Percentiles rank a stretch among this genome's conserved stretches.
phyloP scores from a whole-genome alignment of 2,888 invertebrate genomes.

The Sisyra nigra region DNA sequence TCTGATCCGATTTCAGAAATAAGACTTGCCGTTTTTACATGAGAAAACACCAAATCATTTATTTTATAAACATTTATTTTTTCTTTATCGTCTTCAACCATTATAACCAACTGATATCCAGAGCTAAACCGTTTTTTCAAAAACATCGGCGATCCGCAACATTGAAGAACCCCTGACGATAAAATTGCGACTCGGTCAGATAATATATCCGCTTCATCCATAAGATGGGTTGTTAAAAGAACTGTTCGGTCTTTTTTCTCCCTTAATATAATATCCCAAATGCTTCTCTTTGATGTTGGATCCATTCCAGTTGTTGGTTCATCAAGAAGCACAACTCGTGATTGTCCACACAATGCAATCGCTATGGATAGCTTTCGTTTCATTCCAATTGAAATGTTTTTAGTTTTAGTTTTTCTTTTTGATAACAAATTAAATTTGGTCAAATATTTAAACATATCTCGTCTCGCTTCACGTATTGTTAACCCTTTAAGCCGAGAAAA shows the following conservation, averaged over 20 bases:
- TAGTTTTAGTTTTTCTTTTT: constrained; percentile 39
- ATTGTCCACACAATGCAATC: constrained; percentile 58
- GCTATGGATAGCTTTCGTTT: constrained; percentile 61
- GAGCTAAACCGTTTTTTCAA: too few relatives aligned
- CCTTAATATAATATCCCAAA: constrained; percentile 66
- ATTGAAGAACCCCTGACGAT: constrained; percentile 63
- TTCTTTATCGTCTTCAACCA: too few relatives aligned
- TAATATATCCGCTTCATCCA: constrained; percentile 81
- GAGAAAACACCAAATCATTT: too few relatives aligned
- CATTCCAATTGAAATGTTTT: constrained; percentile 59
- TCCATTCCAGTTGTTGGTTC: constrained; percentile 79
- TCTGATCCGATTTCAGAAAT: too few relatives aligned
- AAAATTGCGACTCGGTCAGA: constrained; percentile 82
- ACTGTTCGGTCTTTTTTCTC: constrained; percentile 48
- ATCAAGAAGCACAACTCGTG: constrained; percentile 54
- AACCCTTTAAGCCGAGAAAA: constrained; percentile 16
- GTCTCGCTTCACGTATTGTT: constrained; percentile 31
- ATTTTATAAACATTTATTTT: too few relatives aligned
- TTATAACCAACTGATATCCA: too few relatives aligned
- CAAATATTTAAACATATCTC: constrained; percentile 47
- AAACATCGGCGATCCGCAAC: constrained; percentile 65
- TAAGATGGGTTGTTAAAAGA: constrained; percentile 72
- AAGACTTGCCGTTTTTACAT: too few relatives aligned
- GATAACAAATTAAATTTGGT: constrained; percentile 45
- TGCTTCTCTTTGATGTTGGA: constrained; percentile 60